Evolutionary conservation across 2,113 vertebrate genomes (phyloP).

Genomic region (Cyphomyrus plagiostoma): DNA sequence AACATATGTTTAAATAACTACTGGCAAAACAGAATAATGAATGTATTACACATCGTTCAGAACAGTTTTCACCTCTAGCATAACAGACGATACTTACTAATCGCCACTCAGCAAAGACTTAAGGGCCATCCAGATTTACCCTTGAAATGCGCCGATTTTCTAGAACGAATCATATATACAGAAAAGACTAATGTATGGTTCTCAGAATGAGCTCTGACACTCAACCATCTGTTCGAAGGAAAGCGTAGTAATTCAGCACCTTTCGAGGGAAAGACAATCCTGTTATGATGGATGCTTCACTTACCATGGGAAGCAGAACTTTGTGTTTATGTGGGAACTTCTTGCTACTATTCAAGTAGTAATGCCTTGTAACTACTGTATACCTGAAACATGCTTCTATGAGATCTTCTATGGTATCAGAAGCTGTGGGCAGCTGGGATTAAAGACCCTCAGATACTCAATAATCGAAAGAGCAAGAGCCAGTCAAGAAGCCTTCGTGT

Average conservation of each 20-base stretch:
- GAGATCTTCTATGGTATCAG: background rate
- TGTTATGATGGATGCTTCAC: background rate
- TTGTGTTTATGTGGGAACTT: background rate
- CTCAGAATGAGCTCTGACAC: background rate
- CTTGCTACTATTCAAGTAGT: background rate
- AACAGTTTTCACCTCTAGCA: background rate
- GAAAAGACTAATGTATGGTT: background rate
- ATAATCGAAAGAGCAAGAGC: background rate
- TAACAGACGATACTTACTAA: background rate
- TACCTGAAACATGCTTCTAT: background rate
- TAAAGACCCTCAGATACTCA: background rate
- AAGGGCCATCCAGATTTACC: background rate
- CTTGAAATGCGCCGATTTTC: background rate
- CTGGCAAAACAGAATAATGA: background rate
- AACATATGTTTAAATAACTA: background rate
- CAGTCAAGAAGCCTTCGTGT: background rate
- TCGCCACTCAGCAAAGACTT: background rate
- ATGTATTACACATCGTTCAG: background rate
- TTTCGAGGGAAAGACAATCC: background rate
- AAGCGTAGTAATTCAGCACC: background rate
- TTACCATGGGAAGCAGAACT: background rate
- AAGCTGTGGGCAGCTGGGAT: background rate
- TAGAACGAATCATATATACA: background rate
- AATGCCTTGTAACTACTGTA: background rate
- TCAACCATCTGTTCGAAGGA: background rate